phyloP scores from a whole-genome alignment of 2,797 vertebrate genomes.

The Hippopotamyrus pictus region DNA sequence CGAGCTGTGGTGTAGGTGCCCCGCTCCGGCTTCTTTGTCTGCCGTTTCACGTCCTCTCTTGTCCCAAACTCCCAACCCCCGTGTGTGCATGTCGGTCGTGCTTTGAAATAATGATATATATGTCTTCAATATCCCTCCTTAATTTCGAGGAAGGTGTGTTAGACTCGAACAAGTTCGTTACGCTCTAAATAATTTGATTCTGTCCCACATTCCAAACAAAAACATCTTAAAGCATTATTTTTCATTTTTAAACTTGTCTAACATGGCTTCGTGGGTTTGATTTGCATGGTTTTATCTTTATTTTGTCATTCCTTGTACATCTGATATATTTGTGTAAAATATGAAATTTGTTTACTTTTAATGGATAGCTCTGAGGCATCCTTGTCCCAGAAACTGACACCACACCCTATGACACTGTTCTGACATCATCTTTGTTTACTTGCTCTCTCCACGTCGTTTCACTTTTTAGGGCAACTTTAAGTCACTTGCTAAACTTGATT shows the following conservation, averaged over 20 bases:
- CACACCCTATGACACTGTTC: not conserved
- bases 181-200: not conserved
- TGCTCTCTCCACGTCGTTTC: not conserved
- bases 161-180: not conserved
- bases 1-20: constrained; percentile 73
- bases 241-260: not conserved
- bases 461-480: not conserved
- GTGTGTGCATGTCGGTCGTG: not conserved
- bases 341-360: not conserved
- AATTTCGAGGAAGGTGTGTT: not conserved
- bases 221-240: not conserved
- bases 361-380: not conserved
- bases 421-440: not conserved
- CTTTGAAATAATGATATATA: not conserved
- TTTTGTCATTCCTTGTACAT: not conserved
- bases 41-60: not conserved
- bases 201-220: not conserved
- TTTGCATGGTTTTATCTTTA: not conserved
- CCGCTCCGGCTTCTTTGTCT: too few relatives aligned
- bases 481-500: not conserved
- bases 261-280: not conserved
- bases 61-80: not conserved
- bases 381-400: not conserved
- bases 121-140: not conserved
- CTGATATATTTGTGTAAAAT: not conserved